Conservation (phyloP, 1,140 invertebrate species). For the Pseudomyrmex concolor region DNA sequence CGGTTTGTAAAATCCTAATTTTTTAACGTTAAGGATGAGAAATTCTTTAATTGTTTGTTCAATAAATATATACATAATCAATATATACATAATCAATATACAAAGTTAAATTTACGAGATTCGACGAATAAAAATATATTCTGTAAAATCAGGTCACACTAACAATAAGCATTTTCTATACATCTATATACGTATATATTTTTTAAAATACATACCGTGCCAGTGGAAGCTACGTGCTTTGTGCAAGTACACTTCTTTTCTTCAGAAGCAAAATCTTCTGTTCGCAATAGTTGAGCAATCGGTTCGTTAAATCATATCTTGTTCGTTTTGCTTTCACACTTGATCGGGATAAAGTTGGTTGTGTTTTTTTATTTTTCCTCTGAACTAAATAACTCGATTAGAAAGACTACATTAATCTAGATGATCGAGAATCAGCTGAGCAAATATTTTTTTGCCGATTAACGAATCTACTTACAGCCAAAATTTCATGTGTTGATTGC, state of each 20-base stretch:
- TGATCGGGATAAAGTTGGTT: not conserved
- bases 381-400: conserved; percentile 14
- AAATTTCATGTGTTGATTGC: not conserved
- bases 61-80: not conserved
- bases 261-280: conserved; percentile 1
- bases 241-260: conserved; percentile 10
- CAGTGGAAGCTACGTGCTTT: not conserved
- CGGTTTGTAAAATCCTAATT: not conserved
- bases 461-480: not conserved
- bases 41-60: not conserved
- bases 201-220: not conserved
- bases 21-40: not conserved
- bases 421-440: not conserved
- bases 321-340: conserved; percentile 19
- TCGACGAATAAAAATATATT: not conserved
- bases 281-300: conserved; percentile 12
- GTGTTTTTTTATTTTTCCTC: conserved; percentile 18
- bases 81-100: not conserved
- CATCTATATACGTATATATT: not conserved
- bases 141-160: not conserved
- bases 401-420: conserved; percentile 20
- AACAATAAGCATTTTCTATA: not conserved
- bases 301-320: conserved; percentile 22
- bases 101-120: not conserved
- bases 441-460: conserved; percentile 16